Conservation (phyloP, 1,140 invertebrate genomes). For the Pentalonia nigronervosa region DNA sequence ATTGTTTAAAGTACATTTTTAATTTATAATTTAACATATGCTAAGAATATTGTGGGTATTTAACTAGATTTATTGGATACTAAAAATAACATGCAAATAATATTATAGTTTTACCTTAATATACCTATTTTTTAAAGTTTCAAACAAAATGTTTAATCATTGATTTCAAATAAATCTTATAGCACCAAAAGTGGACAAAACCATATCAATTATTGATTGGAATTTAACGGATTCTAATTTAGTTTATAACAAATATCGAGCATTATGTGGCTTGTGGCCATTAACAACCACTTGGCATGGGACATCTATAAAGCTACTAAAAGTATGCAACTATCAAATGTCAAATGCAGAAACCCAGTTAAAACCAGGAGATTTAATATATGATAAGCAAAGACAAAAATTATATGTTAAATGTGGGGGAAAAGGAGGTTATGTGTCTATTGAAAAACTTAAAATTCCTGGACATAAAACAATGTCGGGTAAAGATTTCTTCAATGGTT, state of each 20-base stretch:
- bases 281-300: constrained; percentile 67
- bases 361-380: constrained; percentile 50
- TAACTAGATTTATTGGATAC: background rate
- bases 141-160: background rate
- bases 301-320: constrained; percentile 39
- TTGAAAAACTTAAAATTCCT: constrained; percentile 58
- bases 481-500: constrained; percentile 63
- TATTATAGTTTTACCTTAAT: background rate
- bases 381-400: constrained; percentile 59
- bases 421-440: constrained; percentile 60
- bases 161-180: constrained; percentile 63
- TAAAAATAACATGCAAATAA: background rate
- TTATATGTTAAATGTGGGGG: constrained; percentile 60
- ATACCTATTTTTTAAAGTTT: background rate
- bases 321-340: background rate
- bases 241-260: constrained; percentile 74
- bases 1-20: background rate
- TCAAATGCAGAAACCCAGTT: constrained; percentile 22
- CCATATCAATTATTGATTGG: constrained; percentile 73
- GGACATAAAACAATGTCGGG: constrained; percentile 60
- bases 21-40: background rate
- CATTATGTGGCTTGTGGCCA: constrained; percentile 71
- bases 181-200: constrained; percentile 76
- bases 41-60: background rate
- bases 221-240: constrained; percentile 68